Conservation (phyloP, 2,113 vertebrate genomes). For the Gymnocephalus cernua region DNA sequence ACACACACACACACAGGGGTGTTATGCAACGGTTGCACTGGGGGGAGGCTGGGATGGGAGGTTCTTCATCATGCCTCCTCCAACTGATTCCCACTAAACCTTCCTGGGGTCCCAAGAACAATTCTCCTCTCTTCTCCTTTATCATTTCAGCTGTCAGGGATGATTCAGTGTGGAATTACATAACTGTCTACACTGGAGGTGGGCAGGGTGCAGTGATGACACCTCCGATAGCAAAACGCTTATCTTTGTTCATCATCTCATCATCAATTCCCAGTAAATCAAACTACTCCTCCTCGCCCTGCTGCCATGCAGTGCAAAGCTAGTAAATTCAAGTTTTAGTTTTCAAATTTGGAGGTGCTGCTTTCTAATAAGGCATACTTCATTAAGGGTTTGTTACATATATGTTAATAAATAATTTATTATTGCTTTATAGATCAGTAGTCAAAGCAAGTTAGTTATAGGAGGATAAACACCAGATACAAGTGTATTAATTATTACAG, state of each 20-base stretch:
- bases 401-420: not conserved
- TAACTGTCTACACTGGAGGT: slow-evolving; percentile 17
- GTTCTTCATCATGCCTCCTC: slow-evolving; percentile 5
- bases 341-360: not conserved
- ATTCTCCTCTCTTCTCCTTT: not conserved
- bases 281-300: not conserved
- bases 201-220: slow-evolving; percentile 28
- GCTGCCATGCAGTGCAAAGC: not conserved
- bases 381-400: not conserved
- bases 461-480: not conserved
- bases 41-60: not conserved
- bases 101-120: not conserved
- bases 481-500: not conserved
- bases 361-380: not conserved
- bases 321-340: no score
- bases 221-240: slow-evolving; percentile 19
- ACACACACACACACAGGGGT: not conserved
- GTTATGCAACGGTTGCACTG: slow-evolving; percentile 56
- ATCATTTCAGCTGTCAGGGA: slow-evolving; percentile 14
- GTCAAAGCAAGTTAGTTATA: not conserved
- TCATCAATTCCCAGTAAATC: not conserved
- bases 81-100: not conserved
- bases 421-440: not conserved
- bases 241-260: not conserved
- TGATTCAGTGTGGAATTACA: slow-evolving; percentile 64